Conservation (phyloP, 2,797 vertebrate genomes). For the Ciconia nigra region DNA sequence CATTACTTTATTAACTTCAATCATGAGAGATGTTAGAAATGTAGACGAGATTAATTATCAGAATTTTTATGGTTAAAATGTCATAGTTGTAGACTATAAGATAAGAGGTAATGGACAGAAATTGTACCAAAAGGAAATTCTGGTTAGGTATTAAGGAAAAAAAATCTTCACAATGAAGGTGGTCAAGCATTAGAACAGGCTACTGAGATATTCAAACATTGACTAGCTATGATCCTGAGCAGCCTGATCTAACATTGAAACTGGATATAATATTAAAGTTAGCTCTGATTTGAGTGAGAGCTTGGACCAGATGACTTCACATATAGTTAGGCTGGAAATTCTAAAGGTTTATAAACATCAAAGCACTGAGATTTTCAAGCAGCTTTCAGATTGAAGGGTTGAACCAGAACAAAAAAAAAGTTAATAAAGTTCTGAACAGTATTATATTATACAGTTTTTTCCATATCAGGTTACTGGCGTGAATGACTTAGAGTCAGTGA, state of each 20-base stretch:
- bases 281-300: background rate
- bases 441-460: background rate
- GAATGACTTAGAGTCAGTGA: background rate
- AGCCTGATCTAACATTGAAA: background rate
- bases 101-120: background rate
- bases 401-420: background rate
- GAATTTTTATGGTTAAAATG: background rate
- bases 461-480: no score
- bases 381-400: background rate
- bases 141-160: background rate
- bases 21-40: background rate
- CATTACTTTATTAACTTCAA: background rate
- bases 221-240: background rate
- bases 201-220: accelerated
- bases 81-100: background rate
- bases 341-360: background rate
- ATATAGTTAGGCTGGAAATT: background rate
- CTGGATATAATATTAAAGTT: background rate
- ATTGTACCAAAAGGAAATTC: background rate
- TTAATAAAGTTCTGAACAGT: background rate
- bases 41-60: background rate
- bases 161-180: background rate
- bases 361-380: background rate
- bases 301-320: background rate
- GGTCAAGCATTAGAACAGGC: background rate